phyloP scores from a whole-genome alignment of 2,113 vertebrate species.

The Phocoena phocoena region DNA sequence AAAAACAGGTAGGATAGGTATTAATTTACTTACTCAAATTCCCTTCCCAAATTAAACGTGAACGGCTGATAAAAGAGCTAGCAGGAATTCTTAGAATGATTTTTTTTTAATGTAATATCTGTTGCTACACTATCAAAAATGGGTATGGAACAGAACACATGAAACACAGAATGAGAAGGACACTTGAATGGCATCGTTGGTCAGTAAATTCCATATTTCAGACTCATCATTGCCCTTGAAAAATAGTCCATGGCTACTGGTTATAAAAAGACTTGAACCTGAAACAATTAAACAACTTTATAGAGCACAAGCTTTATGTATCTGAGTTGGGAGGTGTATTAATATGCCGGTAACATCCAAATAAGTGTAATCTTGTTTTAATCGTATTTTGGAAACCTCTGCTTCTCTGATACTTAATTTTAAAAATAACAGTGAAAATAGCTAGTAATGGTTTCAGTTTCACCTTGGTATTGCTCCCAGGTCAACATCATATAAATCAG shows the following conservation, averaged over 20 bases:
- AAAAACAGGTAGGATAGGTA: background rate
- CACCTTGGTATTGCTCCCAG: background rate
- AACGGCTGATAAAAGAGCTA: background rate
- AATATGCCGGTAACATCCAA: background rate
- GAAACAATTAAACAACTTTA: background rate
- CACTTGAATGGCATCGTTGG: background rate
- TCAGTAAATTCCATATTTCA: background rate
- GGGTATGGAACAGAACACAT: background rate
- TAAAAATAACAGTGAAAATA: background rate
- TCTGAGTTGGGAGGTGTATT: background rate
- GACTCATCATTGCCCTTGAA: background rate
- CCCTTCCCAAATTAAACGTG: background rate
- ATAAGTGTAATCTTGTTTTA: background rate
- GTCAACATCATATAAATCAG: background rate
- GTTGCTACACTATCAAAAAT: background rate
- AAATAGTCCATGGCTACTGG: background rate
- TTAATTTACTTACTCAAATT: background rate
- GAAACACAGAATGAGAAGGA: background rate
- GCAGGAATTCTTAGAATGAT: background rate
- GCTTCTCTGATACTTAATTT: background rate
- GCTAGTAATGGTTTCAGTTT: background rate
- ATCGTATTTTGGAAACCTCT: background rate
- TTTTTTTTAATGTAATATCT: background rate
- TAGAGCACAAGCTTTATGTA: background rate
- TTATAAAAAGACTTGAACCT: background rate